Conservation (phyloP, 35 echinoderm and acorn worm genomes). For the Nesometra sesokonis region DNA sequence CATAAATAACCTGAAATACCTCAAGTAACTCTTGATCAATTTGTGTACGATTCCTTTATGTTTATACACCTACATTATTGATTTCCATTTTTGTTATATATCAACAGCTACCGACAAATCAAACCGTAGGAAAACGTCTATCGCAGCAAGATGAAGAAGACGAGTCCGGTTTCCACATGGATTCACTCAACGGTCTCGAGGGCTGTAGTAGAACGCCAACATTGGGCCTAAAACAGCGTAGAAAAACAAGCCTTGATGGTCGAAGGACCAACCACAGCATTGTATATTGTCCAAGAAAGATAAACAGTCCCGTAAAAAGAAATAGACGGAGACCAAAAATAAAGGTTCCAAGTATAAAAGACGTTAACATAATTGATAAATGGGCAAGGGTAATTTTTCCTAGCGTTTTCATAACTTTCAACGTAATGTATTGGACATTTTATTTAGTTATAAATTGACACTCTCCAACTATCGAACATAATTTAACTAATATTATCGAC, state of each 20-base stretch:
- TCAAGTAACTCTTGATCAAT: no score
- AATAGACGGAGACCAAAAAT: not conserved
- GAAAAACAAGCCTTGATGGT: not conserved
- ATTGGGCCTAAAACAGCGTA: not conserved
- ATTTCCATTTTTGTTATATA: not conserved
- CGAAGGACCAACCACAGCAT: not conserved
- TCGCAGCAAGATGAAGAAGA: not conserved
- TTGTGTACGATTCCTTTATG: no score
- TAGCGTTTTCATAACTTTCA: not conserved
- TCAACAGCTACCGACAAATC: not conserved
- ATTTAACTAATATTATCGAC: not conserved
- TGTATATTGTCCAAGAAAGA: not conserved
- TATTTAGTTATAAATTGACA: not conserved
- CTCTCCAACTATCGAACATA: no score
- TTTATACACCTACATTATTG: no score
- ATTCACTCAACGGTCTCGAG: not conserved
- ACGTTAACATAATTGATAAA: not conserved
- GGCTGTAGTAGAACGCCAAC: not conserved
- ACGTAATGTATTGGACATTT: not conserved
- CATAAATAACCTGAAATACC: no score
- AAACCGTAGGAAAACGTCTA: not conserved
- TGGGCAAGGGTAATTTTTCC: not conserved
- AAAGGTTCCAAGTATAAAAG: not conserved
- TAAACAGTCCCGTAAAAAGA: not conserved
- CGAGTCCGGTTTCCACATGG: not conserved